These are phyloP conservation scores for Sebastes trivittatus DNA, from an alignment of 2,797 vertebrate genomes.

Conservation along the genomic window DNA sequence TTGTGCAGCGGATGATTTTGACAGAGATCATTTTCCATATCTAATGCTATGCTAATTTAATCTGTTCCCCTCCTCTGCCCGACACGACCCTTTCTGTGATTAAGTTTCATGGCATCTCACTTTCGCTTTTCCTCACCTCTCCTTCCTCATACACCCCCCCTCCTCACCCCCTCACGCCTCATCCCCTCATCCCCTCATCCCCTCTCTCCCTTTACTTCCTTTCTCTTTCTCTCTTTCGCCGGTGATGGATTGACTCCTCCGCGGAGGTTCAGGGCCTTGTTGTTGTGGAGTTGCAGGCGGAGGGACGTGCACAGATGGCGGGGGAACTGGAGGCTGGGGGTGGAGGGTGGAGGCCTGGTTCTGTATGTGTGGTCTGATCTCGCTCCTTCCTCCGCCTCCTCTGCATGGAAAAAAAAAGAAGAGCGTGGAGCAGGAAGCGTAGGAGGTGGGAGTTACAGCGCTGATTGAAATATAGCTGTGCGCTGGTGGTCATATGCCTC, in stretches of 20 bases:
- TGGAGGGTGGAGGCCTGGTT: conserved; percentile 69
- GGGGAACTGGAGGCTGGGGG: conserved; percentile 66
- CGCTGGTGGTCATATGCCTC: conserved; percentile 64
- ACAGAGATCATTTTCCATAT: conserved; percentile 99
- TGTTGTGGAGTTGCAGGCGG: conserved; percentile 78
- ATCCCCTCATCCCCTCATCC: background rate
- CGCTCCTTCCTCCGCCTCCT: conserved; percentile 52
- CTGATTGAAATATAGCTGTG: conserved; percentile 77
- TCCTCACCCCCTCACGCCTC: background rate
- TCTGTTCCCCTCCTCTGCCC: conserved; percentile 97
- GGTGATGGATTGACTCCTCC: conserved; percentile 91
- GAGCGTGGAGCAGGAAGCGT: conserved; percentile 65
- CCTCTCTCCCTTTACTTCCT: conserved; percentile 37
- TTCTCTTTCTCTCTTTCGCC: conserved; percentile 50
- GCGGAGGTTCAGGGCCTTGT: conserved; percentile 80
- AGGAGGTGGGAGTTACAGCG: conserved; percentile 70
- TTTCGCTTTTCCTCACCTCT: conserved; percentile 77
- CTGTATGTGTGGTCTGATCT: conserved; percentile 75
- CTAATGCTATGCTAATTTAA: conserved; percentile 99
- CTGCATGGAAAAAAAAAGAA: conserved; percentile 60
- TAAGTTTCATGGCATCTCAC: conserved; percentile 94
- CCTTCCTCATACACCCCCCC: conserved; percentile 24
- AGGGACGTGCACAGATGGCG: conserved; percentile 68
- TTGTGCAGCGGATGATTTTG: conserved; percentile 99
- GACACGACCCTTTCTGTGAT: conserved; percentile 98